Percentiles rank a stretch among this genome's conserved stretches.
These are phyloP conservation scores for Dipodomys ordii DNA, from an alignment of 2,113 vertebrate genomes.

Conservation along the genomic window DNA sequence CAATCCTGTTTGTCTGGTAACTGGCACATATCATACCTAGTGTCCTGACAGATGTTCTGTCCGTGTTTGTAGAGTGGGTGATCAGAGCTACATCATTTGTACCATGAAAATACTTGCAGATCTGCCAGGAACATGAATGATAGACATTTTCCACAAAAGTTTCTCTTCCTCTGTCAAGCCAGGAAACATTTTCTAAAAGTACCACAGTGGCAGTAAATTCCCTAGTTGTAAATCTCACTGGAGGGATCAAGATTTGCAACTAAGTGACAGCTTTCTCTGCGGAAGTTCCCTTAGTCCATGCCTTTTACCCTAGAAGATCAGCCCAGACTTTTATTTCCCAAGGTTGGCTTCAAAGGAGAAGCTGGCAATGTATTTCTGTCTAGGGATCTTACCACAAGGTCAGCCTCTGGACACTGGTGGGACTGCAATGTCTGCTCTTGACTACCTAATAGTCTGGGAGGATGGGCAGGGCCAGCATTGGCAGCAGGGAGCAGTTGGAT, in stretches of 20 bases:
- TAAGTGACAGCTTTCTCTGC: neutral
- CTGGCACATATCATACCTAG: neutral
- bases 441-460: neutral
- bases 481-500: neutral
- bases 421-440: neutral
- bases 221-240: neutral
- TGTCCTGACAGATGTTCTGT: neutral
- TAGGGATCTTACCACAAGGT: neutral
- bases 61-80: neutral
- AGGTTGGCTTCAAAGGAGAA: neutral
- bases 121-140: constrained; percentile 51
- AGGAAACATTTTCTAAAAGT: constrained; percentile 38
- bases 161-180: constrained; percentile 50
- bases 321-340: neutral
- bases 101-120: neutral
- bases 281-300: neutral
- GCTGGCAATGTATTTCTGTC: neutral
- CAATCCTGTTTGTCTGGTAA: neutral
- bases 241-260: neutral
- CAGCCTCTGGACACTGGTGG: neutral
- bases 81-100: neutral
- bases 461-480: neutral
- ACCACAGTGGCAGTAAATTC: neutral
- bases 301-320: neutral
- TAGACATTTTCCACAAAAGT: constrained; percentile 48